phyloP scores from a whole-genome alignment of 2,888 invertebrate genomes.

The Spisula subtruncata region DNA sequence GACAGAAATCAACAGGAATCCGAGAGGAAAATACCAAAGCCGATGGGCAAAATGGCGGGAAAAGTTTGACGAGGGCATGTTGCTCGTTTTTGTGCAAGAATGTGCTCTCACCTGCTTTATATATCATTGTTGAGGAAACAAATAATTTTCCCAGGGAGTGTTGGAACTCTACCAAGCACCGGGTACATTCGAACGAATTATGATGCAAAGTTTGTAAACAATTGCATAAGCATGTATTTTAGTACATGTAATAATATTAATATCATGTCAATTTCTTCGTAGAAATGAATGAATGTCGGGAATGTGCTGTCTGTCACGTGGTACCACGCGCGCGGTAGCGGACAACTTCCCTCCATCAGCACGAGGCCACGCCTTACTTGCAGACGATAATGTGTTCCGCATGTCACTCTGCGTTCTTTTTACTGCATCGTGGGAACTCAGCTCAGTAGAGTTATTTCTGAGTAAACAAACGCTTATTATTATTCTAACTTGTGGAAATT shows the following conservation, averaged over 20 bases:
- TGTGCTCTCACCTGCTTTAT: slow-evolving; percentile 3
- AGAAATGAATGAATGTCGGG: not conserved
- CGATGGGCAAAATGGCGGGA: slow-evolving; percentile 7
- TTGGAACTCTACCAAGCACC: not conserved
- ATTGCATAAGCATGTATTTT: not conserved
- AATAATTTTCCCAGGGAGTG: not conserved
- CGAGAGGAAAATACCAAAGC: not conserved
- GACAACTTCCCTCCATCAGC: slow-evolving; percentile 45
- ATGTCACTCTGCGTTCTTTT: slow-evolving; percentile 51
- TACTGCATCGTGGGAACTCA: slow-evolving; percentile 55
- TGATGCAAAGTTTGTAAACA: slow-evolving; percentile 17
- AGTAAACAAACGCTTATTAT: slow-evolving; percentile 62
- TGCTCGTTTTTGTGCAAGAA: slow-evolving; percentile 9
- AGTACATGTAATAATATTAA: not conserved
- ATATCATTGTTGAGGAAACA: not conserved
- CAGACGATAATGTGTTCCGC: slow-evolving; percentile 63
- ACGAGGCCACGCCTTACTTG: slow-evolving; percentile 48
- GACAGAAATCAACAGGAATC: too few relatives aligned
- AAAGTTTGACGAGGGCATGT: slow-evolving; percentile 11
- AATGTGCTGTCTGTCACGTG: slow-evolving; percentile 32
- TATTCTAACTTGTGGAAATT: slow-evolving; percentile 44
- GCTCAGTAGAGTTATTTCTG: slow-evolving; percentile 40
- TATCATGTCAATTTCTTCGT: slow-evolving; percentile 17
- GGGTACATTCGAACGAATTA: not conserved
- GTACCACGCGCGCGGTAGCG: slow-evolving; percentile 28